Percentiles rank a stretch among this genome's conserved stretches.
phyloP scores from a whole-genome alignment of 2,888 invertebrate species.

The Andrena fulva region DNA sequence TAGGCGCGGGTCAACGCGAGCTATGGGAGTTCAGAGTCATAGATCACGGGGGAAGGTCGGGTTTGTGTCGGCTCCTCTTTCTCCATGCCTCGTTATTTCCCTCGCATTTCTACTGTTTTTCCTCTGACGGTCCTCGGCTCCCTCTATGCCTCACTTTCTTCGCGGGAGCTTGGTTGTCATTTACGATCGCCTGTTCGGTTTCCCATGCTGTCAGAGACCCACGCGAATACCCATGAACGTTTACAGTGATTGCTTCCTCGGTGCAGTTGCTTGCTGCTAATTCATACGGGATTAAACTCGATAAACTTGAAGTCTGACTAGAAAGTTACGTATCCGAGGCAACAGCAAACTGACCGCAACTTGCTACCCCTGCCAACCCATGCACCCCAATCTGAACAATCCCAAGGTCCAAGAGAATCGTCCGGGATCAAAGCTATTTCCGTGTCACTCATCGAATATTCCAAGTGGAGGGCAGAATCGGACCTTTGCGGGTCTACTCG shows the following conservation, averaged over 20 bases:
- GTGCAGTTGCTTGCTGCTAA: background rate
- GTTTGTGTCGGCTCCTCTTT: slow-evolving; percentile 20
- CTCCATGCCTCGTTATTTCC: slow-evolving; percentile 5
- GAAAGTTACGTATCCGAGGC: background rate
- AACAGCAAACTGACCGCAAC: background rate
- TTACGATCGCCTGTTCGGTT: slow-evolving; percentile 73
- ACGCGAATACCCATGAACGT: background rate
- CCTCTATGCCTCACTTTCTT: slow-evolving; percentile 51
- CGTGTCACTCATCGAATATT: slow-evolving; percentile 76
- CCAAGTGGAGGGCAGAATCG: slow-evolving; percentile 57
- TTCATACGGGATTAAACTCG: background rate
- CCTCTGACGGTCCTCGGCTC: slow-evolving; percentile 28
- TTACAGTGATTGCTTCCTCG: background rate
- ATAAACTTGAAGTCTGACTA: background rate
- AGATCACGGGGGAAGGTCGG: slow-evolving; percentile 74
- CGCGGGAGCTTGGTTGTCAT: slow-evolving; percentile 76
- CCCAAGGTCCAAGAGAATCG: background rate
- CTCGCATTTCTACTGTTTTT: background rate
- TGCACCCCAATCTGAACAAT: background rate
- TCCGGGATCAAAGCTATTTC: slow-evolving; percentile 35
- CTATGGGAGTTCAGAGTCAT: slow-evolving; percentile 71
- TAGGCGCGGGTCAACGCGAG: slow-evolving; percentile 73
- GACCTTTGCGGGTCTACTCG: slow-evolving; percentile 77
- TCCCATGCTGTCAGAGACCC: slow-evolving; percentile 45
- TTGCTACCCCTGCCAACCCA: too few relatives aligned